These are phyloP conservation scores for Microplitis deprimator DNA, from an alignment of 2,888 invertebrate species.

Conservation along the genomic window DNA sequence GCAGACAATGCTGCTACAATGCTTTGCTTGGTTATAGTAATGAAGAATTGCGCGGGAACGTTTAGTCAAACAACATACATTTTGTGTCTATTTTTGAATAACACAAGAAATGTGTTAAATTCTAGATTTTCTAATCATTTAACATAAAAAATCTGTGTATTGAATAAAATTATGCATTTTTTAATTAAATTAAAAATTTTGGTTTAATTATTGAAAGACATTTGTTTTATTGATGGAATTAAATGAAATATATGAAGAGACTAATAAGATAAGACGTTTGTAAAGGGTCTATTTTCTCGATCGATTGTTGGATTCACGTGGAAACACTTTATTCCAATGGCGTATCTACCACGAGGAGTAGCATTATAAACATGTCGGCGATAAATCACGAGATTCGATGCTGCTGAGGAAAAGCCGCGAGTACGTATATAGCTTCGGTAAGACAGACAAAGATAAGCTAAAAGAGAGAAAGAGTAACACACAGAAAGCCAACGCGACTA, in stretches of 20 bases:
- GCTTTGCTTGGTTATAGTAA: no score
- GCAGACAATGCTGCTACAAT: no score
- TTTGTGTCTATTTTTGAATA: no score
- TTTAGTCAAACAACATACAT: no score
- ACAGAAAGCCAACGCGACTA: constrained; percentile 35
- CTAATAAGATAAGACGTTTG: constrained; percentile 13
- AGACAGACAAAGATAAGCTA: constrained; percentile 9
- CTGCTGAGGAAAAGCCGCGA: constrained; percentile 37
- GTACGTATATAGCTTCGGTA: constrained; percentile 3
- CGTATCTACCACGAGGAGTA: constrained; percentile 40
- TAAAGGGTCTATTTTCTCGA: constrained; percentile 16
- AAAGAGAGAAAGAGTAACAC: constrained; percentile 23
- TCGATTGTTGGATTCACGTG: constrained; percentile 37
- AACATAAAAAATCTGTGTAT: no score
- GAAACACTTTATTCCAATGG: constrained; percentile 49
- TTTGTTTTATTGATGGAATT: neutral
- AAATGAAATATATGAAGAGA: neutral
- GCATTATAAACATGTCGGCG: constrained; percentile 62
- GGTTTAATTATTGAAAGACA: no score
- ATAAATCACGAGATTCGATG: constrained; percentile 60
- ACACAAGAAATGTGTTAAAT: no score
- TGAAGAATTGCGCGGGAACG: no score
- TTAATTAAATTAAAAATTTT: no score
- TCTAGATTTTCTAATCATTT: no score
- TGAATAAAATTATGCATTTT: no score